Evolutionary conservation across 2,113 vertebrate genomes (phyloP), one percentile per base, ranked within the genome.

Genomic region (Irena cyanogastra): DNA sequence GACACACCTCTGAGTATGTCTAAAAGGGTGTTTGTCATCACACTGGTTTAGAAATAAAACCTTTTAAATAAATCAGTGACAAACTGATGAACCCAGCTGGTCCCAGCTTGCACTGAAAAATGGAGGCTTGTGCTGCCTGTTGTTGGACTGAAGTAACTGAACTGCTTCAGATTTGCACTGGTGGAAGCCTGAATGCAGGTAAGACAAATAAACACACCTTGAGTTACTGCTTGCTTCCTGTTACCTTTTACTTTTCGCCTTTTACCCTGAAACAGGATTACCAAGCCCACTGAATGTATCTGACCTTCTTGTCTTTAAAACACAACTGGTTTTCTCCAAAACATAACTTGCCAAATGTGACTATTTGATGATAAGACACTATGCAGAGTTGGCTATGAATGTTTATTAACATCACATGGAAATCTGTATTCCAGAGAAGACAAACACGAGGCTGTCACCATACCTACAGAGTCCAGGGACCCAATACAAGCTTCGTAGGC

Each of bases 321-420:
- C 12, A 42, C 31, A 16, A 1, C 8, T 11, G 18, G 0, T 68
- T 37, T 69, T 63, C 49, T 70, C 45, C 18, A 47, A 84, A 64
- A 23, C 3, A 1, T 11, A 44, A 80, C 21, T 30, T 42, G 42
- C 27, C 52, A 45, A 13, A 7, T 10, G 16, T 21, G 41, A 72
- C 2, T n/a, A 42, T 31, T 19, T 27, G 81, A 79, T 45, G 82
- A 23, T 93, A 59, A 87, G 87, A 96, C 90, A 60, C 87, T 66
- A 3, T 57, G 60, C 66, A 82, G 52, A 59, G 87, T 64, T 93
- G 92, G 81, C 92, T 84, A 50, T 52, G 63, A 84, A 81, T 33
- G 26, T 95, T 97, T 93, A 96, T 95, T 97, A 76, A 79, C 79
- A 75, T 31, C 24, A 16, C 60, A 57, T 30, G 64, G 95, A 53